Evolutionary conservation across 2,113 vertebrate species (phyloP), one percentile per base, ranked within the genome.

Genomic region (Hemibagrus wyckioides): DNA sequence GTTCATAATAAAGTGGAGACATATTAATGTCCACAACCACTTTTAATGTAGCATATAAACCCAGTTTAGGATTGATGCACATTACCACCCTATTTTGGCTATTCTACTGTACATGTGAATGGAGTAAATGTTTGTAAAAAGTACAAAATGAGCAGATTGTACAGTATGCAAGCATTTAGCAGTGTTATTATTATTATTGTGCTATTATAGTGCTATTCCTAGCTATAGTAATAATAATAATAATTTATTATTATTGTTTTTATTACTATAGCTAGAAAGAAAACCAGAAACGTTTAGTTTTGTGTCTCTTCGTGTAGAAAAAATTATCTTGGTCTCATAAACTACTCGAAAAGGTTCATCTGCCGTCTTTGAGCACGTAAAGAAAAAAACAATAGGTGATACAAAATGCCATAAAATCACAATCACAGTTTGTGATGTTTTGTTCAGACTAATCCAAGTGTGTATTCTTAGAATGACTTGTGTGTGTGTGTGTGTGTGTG

Each of bases 401-500:
- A 39, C 3, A 36, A 57, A n/a, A 30, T 79, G 50, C 48, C 48
- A 4, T 33, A 77, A 77, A 79, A 56, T 57, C 33, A 19, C 76
- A 52, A 33, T 9, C 44, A 52, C 25, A 17, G 2, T 75, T 75
- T 75, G 9, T 44, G 28, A 33, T 69, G 39, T 36, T 48, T 28
- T 28, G 28, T 48, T 28, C 23, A n/a, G n/a, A 50, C 44, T n/a
- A 50, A 77, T 28, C 21, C 6, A 50, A 52, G 6, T 50, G 44
- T 50, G 44, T 50, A 77, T 77, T 77, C 75, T 77, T n/a, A 77
- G 75, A 77, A 75, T 41, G 69, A 73, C 14, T 81, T 79, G 28
- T 80, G 85, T 69, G 83, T 39, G 17, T 52, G 80, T 33, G 39
- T 39, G 19, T 80, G 85, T 59, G 61, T 57, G 80, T 89, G 80